These are phyloP conservation scores for Ptychodera flava DNA, from an alignment of 35 echinoderm and acorn worm species.

Conservation along the genomic window DNA sequence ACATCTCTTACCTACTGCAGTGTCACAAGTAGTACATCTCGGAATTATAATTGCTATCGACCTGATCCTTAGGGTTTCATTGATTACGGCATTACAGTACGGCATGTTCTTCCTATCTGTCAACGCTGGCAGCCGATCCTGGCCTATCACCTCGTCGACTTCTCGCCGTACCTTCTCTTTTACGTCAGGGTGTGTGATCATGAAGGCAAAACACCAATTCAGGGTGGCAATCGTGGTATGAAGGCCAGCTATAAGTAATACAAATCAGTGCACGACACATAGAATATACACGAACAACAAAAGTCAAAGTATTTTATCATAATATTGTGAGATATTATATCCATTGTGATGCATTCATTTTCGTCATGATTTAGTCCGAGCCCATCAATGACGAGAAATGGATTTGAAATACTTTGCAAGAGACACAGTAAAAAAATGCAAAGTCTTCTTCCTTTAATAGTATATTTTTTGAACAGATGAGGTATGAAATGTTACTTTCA, in stretches of 20 bases:
- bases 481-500: too few species aligned
- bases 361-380: too few species aligned
- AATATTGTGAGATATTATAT: too few species aligned
- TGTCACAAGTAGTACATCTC: background rate
- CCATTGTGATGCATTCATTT: too few species aligned
- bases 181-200: slow-evolving; percentile 23
- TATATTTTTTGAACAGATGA: too few species aligned
- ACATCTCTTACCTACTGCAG: background rate
- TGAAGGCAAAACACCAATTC: slow-evolving; percentile 28
- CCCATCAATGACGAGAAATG: too few species aligned
- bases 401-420: too few species aligned
- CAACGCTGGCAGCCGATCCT: slow-evolving; percentile 25
- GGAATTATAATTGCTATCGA: background rate
- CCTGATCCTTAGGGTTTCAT: slow-evolving; percentile 22
- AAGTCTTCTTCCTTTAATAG: too few species aligned
- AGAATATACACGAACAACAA: too few species aligned
- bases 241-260: slow-evolving; percentile 21
- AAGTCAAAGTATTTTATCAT: too few species aligned
- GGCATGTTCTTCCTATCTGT: slow-evolving; percentile 21
- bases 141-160: slow-evolving; percentile 33
- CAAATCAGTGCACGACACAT: too few species aligned
- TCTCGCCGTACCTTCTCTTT: slow-evolving; percentile 41
- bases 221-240: slow-evolving; percentile 26
- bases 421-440: too few species aligned
- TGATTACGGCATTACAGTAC: slow-evolving; percentile 25